These are phyloP conservation scores for Addax nasomaculatus DNA, from an alignment of 2,113 vertebrate genomes.

Conservation along the genomic window DNA sequence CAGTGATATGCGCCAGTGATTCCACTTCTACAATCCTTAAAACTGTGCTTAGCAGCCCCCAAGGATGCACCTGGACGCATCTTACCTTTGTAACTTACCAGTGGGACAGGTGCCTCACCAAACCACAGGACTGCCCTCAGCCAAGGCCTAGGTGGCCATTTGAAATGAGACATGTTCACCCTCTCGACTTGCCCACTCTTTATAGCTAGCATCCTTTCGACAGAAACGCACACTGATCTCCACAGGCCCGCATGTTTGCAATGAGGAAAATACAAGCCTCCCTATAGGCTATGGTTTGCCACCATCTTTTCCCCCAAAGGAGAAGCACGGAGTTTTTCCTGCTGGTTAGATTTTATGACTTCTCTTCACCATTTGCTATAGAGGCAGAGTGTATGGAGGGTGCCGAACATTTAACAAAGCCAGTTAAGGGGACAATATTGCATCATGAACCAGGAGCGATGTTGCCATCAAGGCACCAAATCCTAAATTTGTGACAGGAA, in stretches of 20 bases:
- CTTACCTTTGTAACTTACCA: not conserved
- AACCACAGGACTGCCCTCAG: not conserved
- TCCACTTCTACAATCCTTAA: not conserved
- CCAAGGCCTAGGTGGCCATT: not conserved
- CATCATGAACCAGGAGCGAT: not conserved
- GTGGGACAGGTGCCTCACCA: not conserved
- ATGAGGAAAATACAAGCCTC: not conserved
- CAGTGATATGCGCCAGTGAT: not conserved
- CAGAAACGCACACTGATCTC: not conserved
- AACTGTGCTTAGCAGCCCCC: not conserved
- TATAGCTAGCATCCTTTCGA: not conserved
- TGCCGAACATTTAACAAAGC: not conserved
- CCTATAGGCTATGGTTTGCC: not conserved
- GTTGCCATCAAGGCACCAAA: not conserved
- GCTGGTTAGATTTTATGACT: not conserved
- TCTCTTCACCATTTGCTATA: not conserved
- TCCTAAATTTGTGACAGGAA: not conserved
- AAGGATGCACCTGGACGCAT: not conserved
- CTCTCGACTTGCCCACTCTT: not conserved
- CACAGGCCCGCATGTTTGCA: not conserved
- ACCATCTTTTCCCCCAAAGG: not conserved
- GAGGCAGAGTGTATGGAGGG: not conserved
- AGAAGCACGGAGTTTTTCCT: not conserved
- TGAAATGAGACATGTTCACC: not conserved
- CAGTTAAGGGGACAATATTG: not conserved